These are phyloP conservation scores for Triplophysa tibetana DNA, from an alignment of 2,113 vertebrate genomes.

Conservation along the genomic window DNA sequence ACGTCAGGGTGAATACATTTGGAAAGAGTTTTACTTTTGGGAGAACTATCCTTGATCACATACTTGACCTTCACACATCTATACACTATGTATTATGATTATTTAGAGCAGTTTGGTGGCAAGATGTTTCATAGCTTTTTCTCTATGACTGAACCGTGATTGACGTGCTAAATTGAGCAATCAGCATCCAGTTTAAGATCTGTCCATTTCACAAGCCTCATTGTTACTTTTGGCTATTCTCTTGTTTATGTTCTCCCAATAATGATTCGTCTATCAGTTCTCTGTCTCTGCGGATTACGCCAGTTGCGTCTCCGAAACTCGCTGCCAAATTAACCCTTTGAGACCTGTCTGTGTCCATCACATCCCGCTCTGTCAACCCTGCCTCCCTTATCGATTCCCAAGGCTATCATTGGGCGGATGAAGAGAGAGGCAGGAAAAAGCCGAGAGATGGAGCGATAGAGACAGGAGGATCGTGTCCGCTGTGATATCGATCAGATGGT, in stretches of 20 bases:
- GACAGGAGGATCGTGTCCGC: neutral
- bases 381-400: conserved; percentile 25
- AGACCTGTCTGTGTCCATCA: conserved; percentile 25
- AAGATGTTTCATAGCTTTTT: too few relatives aligned
- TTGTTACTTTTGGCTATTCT: conserved; percentile 19
- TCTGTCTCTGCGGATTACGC: conserved; percentile 17
- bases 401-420: conserved; percentile 7
- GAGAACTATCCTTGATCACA: too few relatives aligned
- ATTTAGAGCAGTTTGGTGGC: too few relatives aligned
- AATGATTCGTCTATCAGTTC: neutral
- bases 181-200: neutral
- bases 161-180: neutral
- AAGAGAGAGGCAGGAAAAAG: conserved; percentile 27
- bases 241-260: conserved; percentile 4
- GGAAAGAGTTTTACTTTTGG: too few relatives aligned
- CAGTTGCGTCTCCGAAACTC: neutral
- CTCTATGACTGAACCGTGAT: too few relatives aligned
- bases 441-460: conserved; percentile 23
- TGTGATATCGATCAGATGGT: conserved; percentile 29
- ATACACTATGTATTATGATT: too few relatives aligned
- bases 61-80: too few relatives aligned
- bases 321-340: conserved; percentile 37
- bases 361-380: conserved; percentile 2
- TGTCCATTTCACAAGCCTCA: neutral
- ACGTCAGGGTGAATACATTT: too few relatives aligned